phyloP scores from a whole-genome alignment of 2,113 vertebrate species.

The Chaenogobius annularis region DNA sequence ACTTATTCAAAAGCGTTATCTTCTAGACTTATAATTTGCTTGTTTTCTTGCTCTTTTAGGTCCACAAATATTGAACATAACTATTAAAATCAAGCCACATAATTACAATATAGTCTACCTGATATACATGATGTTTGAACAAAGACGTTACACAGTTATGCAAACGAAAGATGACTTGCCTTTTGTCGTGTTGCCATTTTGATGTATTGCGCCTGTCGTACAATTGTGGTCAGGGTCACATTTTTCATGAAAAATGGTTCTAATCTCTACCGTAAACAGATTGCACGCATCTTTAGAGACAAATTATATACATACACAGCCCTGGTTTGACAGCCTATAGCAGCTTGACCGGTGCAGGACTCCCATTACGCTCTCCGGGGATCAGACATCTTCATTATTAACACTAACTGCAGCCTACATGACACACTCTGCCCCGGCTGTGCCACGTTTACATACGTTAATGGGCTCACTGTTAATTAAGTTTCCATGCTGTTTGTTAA shows the following conservation, averaged over 20 bases:
- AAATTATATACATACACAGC: not conserved
- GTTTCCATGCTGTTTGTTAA: constrained; percentile 38
- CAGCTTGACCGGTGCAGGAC: constrained; percentile 33
- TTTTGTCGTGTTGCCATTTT: not conserved
- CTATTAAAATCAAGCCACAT: not conserved
- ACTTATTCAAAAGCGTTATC: not conserved
- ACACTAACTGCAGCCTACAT: constrained; percentile 28
- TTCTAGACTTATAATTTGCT: too few relatives aligned
- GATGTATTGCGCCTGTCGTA: not conserved
- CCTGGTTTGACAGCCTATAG: constrained; percentile 19
- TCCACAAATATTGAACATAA: not conserved
- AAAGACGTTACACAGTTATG: not conserved
- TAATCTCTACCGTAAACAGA: not conserved
- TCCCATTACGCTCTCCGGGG: constrained; percentile 32
- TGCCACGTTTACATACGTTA: constrained; percentile 48
- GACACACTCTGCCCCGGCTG: constrained; percentile 4
- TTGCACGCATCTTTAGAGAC: constrained; percentile 12
- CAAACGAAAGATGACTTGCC: not conserved
- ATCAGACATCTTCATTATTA: constrained; percentile 49
- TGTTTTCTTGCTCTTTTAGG: not conserved
- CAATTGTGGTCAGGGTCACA: not conserved
- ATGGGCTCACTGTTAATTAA: constrained; percentile 50
- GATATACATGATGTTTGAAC: not conserved
- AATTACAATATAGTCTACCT: not conserved
- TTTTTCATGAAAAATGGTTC: not conserved